These are phyloP conservation scores for Rhingia rostrata DNA, from an alignment of 2,888 invertebrate species.

Conservation along the genomic window DNA sequence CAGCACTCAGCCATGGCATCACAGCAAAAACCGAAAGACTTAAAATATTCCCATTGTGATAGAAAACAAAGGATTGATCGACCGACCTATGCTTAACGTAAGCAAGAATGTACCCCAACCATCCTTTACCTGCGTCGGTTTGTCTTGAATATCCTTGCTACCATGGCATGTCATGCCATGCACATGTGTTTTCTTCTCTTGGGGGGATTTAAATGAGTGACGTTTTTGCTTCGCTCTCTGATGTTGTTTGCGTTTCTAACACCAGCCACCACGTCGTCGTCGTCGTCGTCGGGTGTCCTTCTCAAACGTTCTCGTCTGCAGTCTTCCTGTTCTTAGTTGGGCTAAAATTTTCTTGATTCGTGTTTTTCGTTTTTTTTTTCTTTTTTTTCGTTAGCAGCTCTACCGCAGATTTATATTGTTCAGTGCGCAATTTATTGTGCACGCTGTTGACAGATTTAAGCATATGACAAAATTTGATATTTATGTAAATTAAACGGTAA, in stretches of 20 bases:
- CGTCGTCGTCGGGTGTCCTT: slow-evolving; percentile 17
- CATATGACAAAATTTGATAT: slow-evolving; percentile 74
- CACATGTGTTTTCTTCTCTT: slow-evolving; percentile 63
- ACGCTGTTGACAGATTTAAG: slow-evolving; percentile 73
- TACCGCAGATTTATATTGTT: slow-evolving; percentile 69
- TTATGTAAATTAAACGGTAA: slow-evolving; percentile 72
- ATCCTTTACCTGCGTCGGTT: background rate
- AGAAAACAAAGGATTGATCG: slow-evolving; percentile 64
- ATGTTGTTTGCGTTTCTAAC: slow-evolving; percentile 67
- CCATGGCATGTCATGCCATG: slow-evolving; percentile 34
- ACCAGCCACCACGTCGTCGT: slow-evolving; percentile 21
- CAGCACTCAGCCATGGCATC: background rate
- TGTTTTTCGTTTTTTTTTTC: slow-evolving; percentile 5
- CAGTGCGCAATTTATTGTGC: slow-evolving; percentile 72
- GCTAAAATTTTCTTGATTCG: slow-evolving; percentile 21
- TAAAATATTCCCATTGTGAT: slow-evolving; percentile 47
- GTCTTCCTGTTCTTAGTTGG: slow-evolving; percentile 13
- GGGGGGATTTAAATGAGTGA: slow-evolving; percentile 68
- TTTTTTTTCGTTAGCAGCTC: slow-evolving; percentile 22
- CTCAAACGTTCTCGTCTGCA: slow-evolving; percentile 13
- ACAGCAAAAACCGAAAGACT: slow-evolving; percentile 25
- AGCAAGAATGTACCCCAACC: slow-evolving; percentile 10
- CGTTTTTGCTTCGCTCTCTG: slow-evolving; percentile 53
- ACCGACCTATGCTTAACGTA: slow-evolving; percentile 24
- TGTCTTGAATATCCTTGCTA: slow-evolving; percentile 4